Conservation (phyloP, 2,113 vertebrate species). For the Lophotis ruficrista region DNA sequence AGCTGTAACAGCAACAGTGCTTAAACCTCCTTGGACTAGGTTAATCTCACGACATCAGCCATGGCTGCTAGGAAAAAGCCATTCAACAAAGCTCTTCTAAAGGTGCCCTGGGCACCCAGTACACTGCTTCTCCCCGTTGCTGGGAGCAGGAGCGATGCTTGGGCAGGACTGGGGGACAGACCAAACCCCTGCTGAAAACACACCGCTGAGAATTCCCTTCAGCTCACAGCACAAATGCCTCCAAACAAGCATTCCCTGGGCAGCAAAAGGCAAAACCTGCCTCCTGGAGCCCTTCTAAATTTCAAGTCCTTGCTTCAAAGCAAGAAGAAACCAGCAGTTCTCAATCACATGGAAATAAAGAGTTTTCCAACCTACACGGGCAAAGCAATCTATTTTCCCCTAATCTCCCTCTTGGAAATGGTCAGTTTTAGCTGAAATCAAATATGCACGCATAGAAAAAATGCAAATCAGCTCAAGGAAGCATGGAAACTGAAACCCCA, state of each 20-base stretch:
- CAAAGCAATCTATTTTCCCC: conserved; percentile 12
- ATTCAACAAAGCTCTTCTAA: background rate
- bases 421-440: conserved; percentile 29
- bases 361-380: background rate
- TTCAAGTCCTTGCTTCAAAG: background rate
- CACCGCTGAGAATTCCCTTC: background rate
- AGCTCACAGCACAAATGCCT: background rate
- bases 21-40: background rate
- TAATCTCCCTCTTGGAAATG: background rate
- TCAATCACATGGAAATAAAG: background rate
- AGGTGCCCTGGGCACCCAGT: background rate
- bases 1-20: background rate
- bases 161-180: background rate
- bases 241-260: background rate
- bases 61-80: background rate
- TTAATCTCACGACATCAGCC: background rate
- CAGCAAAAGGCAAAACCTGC: background rate
- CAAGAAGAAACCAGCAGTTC: background rate
- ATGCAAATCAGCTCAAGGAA: background rate
- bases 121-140: background rate
- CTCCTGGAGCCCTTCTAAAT: background rate
- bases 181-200: background rate
- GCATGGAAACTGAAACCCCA: conserved; percentile 1
- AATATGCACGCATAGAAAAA: background rate
- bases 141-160: background rate